Percentiles rank a stretch among this genome's conserved stretches.
These are phyloP conservation scores for Nowickia ferox DNA, from an alignment of 2,888 invertebrate species.

Conservation along the genomic window DNA sequence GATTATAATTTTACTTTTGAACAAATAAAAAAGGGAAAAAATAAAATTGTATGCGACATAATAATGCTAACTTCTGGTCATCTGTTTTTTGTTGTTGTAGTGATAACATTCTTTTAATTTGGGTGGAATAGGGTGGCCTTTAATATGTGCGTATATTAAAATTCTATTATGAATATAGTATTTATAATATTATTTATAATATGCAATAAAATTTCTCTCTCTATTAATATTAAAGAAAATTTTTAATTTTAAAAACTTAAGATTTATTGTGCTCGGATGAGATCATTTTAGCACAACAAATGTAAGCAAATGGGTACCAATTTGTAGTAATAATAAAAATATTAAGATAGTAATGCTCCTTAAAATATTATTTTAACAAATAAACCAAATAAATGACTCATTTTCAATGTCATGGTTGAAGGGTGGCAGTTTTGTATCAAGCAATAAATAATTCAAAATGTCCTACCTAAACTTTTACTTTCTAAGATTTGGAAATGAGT, in stretches of 20 bases:
- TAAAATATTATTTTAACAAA: background rate
- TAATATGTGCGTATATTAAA: too few relatives aligned
- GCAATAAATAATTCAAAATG: conserved; percentile 29
- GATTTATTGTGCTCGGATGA: too few relatives aligned
- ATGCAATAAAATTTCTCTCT: too few relatives aligned
- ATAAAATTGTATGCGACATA: background rate
- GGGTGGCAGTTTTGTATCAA: conserved; percentile 11
- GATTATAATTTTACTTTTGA: conserved; percentile 9
- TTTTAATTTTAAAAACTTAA: too few relatives aligned
- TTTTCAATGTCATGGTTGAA: conserved; percentile 48
- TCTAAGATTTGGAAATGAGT: conserved; percentile 54
- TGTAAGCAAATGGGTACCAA: background rate
- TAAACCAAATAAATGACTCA: conserved; percentile 54
- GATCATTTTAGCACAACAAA: background rate
- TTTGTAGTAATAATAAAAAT: conserved; percentile 1
- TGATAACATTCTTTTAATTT: conserved; percentile 6
- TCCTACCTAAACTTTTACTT: conserved; percentile 65
- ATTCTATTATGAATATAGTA: too few relatives aligned
- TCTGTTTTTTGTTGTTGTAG: background rate
- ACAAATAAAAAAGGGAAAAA: background rate
- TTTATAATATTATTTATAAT: too few relatives aligned
- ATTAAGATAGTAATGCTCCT: background rate
- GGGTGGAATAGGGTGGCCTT: too few relatives aligned
- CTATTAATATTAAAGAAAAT: too few relatives aligned
- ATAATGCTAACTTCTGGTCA: conserved; percentile 1